Base-by-base conservation (phyloP, 2,797 vertebrate species). In the Macropodus opercularis region DNA sequence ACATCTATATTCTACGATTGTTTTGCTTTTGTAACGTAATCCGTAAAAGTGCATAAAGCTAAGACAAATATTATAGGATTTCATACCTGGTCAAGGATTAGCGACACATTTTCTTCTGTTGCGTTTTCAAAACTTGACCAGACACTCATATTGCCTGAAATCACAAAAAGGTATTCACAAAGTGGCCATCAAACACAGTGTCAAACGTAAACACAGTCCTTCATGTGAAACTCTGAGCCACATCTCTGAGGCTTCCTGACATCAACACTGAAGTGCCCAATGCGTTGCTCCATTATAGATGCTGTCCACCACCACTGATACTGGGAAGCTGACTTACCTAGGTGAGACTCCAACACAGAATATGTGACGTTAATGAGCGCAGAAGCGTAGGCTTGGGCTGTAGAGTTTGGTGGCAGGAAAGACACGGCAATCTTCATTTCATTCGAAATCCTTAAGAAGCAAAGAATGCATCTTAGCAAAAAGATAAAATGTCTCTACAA, bases 391-490 rank as follows among this genome's bases (percentile, higher is more conserved):
- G 68, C 19, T 32, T 66, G 67, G n/a, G 80, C 80, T 6, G 83
- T 66, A 80, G 49, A 60, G 80, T 93, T 82, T 18, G 61, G 48
- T 0, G 87, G 80, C n/a, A 92, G 63, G 32, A 89, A 64, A 63
- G 58, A 74, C 35, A 79, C 57, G 24, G 92, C 23, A 7, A 57
- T 63, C 49, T 63, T 62, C 84, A 93, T 70, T 63, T 90, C 63
- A 39, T 85, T 79, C 58, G 91, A 29, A 72, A 93, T 83, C 58
- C 93, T 94, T 52, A 35, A 58, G 22, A 82, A 75, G 79, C 11
- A 76, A 75, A 77, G 10, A 62, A 27, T 1, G 5, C 15, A 8
- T 57, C 8, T 52, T 17, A 47, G 47, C 4, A 51, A 66, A 83
- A 57, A 7, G 34, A 58, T 46, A 53, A 53, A 10, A 19, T 9